phyloP scores from a whole-genome alignment of 2,113 vertebrate species.

The Manacus vitellinus region DNA sequence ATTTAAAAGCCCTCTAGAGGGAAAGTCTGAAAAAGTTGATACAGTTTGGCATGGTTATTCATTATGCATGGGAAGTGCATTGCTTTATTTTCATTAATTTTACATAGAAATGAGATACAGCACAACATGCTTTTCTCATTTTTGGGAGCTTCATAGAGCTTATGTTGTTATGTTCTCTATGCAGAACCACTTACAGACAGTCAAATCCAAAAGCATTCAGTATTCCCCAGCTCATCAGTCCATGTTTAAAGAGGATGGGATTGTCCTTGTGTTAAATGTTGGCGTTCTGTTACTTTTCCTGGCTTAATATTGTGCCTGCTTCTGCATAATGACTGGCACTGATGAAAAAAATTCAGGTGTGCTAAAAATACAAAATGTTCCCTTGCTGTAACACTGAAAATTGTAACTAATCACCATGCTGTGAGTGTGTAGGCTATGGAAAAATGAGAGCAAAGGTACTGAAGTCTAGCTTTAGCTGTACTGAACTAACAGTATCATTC shows the following conservation, averaged over 20 bases:
- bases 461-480: neutral
- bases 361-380: neutral
- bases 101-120: slow-evolving; percentile 61
- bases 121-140: slow-evolving; percentile 47
- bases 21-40: slow-evolving; percentile 58
- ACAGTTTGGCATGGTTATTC: slow-evolving; percentile 62
- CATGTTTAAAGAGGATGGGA: slow-evolving; percentile 28
- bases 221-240: slow-evolving; percentile 12
- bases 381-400: neutral
- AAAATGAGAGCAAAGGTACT: neutral
- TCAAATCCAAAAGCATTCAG: slow-evolving; percentile 30
- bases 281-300: slow-evolving; percentile 31
- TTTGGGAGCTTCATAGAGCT: slow-evolving; percentile 29
- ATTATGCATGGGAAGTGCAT: slow-evolving; percentile 68
- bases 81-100: slow-evolving; percentile 70
- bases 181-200: neutral
- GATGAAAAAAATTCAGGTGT: slow-evolving; percentile 24
- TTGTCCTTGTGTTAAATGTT: slow-evolving; percentile 38
- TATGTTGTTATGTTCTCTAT: neutral
- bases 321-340: slow-evolving; percentile 3
- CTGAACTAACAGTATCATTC: neutral
- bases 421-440: neutral
- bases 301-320: slow-evolving; percentile 15
- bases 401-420: neutral
- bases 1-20: slow-evolving; percentile 57